A percentile compares a stretch with the other conserved stretches of the same genome.
These are phyloP conservation scores for Ceyx erithaca DNA, from an alignment of 2,797 vertebrate genomes.

Conservation along the genomic window DNA sequence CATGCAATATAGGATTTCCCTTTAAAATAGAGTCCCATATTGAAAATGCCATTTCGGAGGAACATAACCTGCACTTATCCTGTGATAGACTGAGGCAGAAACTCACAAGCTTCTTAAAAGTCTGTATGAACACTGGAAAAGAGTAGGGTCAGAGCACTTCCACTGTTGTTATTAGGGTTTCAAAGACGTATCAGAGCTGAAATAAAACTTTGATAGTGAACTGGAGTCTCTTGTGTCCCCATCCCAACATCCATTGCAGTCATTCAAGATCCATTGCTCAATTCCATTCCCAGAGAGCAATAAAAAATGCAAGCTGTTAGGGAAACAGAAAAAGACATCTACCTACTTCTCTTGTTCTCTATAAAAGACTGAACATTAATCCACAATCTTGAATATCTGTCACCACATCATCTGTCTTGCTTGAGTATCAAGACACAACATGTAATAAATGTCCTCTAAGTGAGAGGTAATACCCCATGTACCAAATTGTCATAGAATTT, in stretches of 20 bases:
- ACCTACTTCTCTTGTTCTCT: not conserved
- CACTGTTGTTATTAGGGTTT: not conserved
- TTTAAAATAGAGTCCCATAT: not conserved
- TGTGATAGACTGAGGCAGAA: not conserved
- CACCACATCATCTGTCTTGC: conserved; percentile 53
- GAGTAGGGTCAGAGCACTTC: not conserved
- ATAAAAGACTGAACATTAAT: not conserved
- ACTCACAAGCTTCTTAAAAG: not conserved
- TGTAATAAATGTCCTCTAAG: conserved; percentile 51
- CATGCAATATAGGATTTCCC: not conserved
- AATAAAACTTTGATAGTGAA: not conserved
- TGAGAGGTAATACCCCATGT: conserved; percentile 10
- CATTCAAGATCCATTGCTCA: not conserved
- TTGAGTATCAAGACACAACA: conserved; percentile 25
- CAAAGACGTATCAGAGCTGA: not conserved
- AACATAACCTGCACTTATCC: not conserved
- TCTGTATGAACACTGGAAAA: not conserved
- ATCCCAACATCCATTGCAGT: not conserved
- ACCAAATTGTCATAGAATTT: conserved; percentile 47
- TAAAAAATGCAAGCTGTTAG: not conserved
- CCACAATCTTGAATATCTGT: conserved; percentile 59
- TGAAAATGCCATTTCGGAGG: not conserved
- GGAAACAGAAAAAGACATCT: not conserved
- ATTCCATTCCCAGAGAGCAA: not conserved
- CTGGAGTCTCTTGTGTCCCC: not conserved